A percentile compares a stretch with the other conserved stretches of the same genome.
These are phyloP conservation scores for Drosophila oshimai DNA, from an alignment of 1,140 invertebrate genomes.

Conservation along the genomic window DNA sequence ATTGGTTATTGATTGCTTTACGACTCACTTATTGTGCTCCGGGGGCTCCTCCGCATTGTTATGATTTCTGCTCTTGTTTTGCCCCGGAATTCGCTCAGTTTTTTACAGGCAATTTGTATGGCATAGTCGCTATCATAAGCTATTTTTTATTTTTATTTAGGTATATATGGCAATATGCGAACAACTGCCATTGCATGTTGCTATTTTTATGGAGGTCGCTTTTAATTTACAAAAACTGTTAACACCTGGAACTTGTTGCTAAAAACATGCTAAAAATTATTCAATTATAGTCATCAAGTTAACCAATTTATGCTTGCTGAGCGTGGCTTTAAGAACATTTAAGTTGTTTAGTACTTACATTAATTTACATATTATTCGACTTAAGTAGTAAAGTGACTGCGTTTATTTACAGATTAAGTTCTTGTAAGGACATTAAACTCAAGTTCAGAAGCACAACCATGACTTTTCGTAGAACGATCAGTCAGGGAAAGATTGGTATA, in stretches of 20 bases:
- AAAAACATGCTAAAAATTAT: constrained; percentile 18
- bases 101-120: constrained; percentile 44
- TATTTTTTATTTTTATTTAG: not conserved
- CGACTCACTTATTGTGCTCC: constrained; percentile 37
- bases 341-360: not conserved
- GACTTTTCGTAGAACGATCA: too few relatives aligned
- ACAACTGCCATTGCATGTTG: constrained; percentile 45
- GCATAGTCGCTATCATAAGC: constrained; percentile 9
- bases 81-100: constrained; percentile 22
- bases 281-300: constrained; percentile 16
- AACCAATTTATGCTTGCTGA: constrained; percentile 4
- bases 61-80: constrained; percentile 45
- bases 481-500: too few relatives aligned
- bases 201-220: constrained; percentile 49
- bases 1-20: constrained; percentile 53
- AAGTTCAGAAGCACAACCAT: too few relatives aligned
- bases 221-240: constrained; percentile 14
- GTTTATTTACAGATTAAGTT: not conserved
- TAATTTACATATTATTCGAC: not conserved
- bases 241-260: constrained; percentile 17
- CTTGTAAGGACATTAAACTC: not conserved
- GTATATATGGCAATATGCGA: constrained; percentile 1
- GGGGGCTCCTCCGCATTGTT: constrained; percentile 23
- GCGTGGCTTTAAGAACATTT: constrained; percentile 15
- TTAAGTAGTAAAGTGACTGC: not conserved